Evolutionary conservation across 2,888 invertebrate species (phyloP).

Genomic region (Drosophila longiperda): DNA sequence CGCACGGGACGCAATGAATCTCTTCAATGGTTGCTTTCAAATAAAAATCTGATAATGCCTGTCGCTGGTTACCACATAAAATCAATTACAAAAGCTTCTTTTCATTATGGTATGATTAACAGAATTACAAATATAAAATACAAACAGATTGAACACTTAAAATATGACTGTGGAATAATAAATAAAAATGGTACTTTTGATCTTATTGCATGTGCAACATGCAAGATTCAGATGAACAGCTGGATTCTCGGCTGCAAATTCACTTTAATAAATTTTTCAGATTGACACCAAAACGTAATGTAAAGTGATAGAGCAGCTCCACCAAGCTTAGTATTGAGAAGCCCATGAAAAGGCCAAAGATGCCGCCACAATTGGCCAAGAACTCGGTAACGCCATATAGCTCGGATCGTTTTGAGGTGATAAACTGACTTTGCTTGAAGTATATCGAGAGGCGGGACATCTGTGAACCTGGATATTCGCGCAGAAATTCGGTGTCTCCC

Average conservation of each 20-base stretch:
- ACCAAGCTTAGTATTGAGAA: constrained; percentile 84
- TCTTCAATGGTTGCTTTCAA: background rate
- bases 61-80: no score
- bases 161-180: background rate
- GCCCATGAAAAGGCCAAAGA: constrained; percentile 86
- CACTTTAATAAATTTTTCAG: constrained; percentile 50
- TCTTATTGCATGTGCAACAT: constrained; percentile 22
- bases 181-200: background rate
- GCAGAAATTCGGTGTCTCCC: constrained; percentile 72
- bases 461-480: constrained; percentile 85
- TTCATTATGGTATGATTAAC: background rate
- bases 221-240: constrained; percentile 22
- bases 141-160: constrained; percentile 7
- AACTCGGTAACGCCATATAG: constrained; percentile 89
- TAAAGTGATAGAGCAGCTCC: constrained; percentile 86
- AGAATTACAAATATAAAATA: background rate
- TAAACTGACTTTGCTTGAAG: constrained; percentile 90
- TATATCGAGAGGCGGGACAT: constrained; percentile 88
- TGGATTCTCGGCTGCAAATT: constrained; percentile 2
- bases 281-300: constrained; percentile 75
- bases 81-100: background rate
- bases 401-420: constrained; percentile 88
- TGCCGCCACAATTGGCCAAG: constrained; percentile 89
- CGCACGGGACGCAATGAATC: background rate
- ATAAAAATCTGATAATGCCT: background rate